Evolutionary conservation across 2,797 vertebrate species (phyloP).

Genomic region (Hydrocynus forskahlii): DNA sequence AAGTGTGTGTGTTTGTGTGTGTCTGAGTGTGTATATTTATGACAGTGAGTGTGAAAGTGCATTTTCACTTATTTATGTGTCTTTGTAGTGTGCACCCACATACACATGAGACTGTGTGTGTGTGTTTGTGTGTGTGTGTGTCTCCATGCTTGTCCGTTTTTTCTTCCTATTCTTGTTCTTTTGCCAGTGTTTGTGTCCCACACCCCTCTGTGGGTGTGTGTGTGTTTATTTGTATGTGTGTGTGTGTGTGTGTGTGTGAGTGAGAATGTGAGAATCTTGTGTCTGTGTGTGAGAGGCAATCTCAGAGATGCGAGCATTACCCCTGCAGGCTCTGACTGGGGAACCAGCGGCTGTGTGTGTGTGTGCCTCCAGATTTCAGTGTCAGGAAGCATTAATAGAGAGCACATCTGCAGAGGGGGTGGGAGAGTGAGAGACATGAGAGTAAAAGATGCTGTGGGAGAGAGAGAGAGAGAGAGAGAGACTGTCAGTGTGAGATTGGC

Average conservation of each 20-base stretch:
- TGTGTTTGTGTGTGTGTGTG: background rate
- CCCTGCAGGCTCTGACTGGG: slow-evolving; percentile 62
- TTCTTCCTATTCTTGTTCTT: slow-evolving; percentile 23
- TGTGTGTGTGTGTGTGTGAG: slow-evolving; percentile 19
- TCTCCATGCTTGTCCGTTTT: background rate
- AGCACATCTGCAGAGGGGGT: slow-evolving; percentile 35
- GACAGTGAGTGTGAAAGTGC: background rate
- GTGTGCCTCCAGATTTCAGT: slow-evolving; percentile 58
- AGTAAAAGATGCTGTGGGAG: background rate
- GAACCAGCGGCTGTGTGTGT: slow-evolving; percentile 50
- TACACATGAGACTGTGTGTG: background rate
- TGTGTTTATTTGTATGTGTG: slow-evolving; percentile 8
- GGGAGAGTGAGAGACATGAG: slow-evolving; percentile 24
- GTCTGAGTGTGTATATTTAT: background rate
- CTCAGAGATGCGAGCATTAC: background rate
- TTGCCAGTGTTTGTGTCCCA: slow-evolving; percentile 12
- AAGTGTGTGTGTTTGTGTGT: background rate
- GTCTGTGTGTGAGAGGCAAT: background rate
- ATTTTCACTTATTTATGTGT: background rate
- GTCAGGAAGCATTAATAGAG: slow-evolving; percentile 71
- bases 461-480: slow-evolving; percentile 9
- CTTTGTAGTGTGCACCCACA: background rate
- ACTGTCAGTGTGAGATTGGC: slow-evolving; percentile 10
- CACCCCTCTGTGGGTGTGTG: slow-evolving; percentile 1
- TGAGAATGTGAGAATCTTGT: background rate